Evolutionary conservation across 2,888 invertebrate species (phyloP), one percentile per base, ranked within the genome.

Genomic region (Nebria brevicollis): DNA sequence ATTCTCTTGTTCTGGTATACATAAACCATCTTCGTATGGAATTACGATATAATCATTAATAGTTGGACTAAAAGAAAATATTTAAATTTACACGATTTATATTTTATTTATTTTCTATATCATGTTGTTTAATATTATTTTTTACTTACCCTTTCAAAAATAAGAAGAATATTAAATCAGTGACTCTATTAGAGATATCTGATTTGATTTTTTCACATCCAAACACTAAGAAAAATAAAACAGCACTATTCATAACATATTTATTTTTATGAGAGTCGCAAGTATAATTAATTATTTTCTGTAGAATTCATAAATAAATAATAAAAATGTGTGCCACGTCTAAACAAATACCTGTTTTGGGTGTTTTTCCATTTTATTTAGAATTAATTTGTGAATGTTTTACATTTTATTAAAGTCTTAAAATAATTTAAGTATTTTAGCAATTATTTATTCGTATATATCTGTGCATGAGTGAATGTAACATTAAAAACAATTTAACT

Each of bases 31-130:
- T 70, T 80, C 20, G 11, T 75, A 80, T 0, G 68, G 70, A 15
- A 80, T 41, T n/a, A 68, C 64, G 54, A 10, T 80, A 68, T 70
- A 80, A 72, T 80, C 64, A 41, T 80, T 70, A 11, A 80, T 41
- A 11, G 80, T 75, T 26, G 80, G 80, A 4, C 80, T 80, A 20
- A 34, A 1, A 1, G 34, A 34, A 34, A 0, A 34, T 4, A 1
- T 4, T 34, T 34, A 34, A 2, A 34, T 34, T 1, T 20, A 20
- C 20, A 1, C 20, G 20, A 20, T 20, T 20, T 42, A 68, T 68
- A 66, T 20, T 74, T n/a, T 74, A 20, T 26, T 10, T 75, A 15
- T 13, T 20, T 64, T 64, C 2, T 25, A 20, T 10, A 13, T 64
- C 3, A 20, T 15, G 1, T 64, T 72, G 11, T 5, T 26, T 11